A percentile compares a stretch with the other conserved stretches of the same genome.
Conservation (phyloP, 2,797 vertebrate genomes). For the Megalops cyprinoides region DNA sequence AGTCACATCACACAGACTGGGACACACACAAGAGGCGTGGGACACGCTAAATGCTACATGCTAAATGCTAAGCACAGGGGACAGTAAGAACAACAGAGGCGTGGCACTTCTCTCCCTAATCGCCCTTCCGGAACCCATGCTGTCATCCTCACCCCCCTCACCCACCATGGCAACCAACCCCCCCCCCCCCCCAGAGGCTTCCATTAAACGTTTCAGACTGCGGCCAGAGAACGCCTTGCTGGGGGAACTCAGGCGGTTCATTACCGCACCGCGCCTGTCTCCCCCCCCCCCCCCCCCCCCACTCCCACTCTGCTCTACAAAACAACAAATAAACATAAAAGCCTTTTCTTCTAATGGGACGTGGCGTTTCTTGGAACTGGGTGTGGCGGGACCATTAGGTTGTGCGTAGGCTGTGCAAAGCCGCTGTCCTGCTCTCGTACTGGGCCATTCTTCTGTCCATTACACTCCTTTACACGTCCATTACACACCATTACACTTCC, state of each 20-base stretch:
- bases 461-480: background rate
- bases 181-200: background rate
- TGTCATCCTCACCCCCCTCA: too few relatives aligned
- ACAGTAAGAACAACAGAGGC: too few relatives aligned
- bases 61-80: too few relatives aligned
- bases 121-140: too few relatives aligned
- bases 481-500: background rate
- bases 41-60: too few relatives aligned
- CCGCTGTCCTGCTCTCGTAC: background rate
- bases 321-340: slow-evolving; percentile 32
- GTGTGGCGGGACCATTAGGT: background rate
- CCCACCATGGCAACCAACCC: too few relatives aligned
- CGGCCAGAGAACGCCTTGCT: background rate
- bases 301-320: background rate
- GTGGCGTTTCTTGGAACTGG: slow-evolving; percentile 3
- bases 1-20: too few relatives aligned
- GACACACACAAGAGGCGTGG: too few relatives aligned
- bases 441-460: background rate
- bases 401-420: background rate
- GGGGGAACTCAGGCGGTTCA: background rate
- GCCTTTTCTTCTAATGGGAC: slow-evolving; percentile 19
- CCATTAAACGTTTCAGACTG: background rate
- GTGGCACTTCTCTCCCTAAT: too few relatives aligned
- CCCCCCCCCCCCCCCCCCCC: background rate
- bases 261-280: too few relatives aligned